Evolutionary conservation across 2,797 vertebrate genomes (phyloP).

Genomic region (Crax fasciolata): DNA sequence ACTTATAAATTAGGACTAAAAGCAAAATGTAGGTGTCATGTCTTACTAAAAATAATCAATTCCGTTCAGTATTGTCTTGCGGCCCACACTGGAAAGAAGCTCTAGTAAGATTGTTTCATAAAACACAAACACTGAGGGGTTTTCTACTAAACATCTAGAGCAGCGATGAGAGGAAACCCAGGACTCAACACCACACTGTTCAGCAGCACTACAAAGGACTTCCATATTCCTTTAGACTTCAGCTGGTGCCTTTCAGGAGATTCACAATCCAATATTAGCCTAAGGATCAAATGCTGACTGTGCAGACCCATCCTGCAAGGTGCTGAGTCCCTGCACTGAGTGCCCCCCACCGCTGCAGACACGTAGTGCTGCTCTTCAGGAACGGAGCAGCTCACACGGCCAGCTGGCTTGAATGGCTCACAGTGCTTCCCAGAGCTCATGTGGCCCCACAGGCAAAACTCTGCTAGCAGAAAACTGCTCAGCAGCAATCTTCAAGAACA

Average conservation of each 20-base stretch:
- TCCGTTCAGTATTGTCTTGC: background rate
- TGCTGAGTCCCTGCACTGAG: background rate
- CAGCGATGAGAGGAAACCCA: background rate
- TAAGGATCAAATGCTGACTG: background rate
- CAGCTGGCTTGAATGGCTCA: background rate
- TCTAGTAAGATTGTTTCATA: background rate
- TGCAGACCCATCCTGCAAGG: background rate
- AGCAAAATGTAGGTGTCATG: background rate
- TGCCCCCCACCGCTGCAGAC: accelerated
- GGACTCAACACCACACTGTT: background rate
- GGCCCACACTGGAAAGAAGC: background rate
- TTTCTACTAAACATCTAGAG: background rate
- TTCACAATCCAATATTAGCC: background rate
- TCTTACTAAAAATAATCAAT: background rate
- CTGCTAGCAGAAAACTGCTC: background rate
- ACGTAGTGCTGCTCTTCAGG: background rate
- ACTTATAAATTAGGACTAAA: background rate
- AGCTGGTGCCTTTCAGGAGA: background rate
- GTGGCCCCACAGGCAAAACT: background rate
- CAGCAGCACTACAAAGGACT: background rate
- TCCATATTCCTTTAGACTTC: background rate
- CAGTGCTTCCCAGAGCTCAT: background rate
- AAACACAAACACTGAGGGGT: background rate
- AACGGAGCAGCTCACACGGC: background rate
- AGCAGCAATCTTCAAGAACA: background rate